phyloP scores from a whole-genome alignment of 2,888 invertebrate genomes.

The Cerastoderma edule region DNA sequence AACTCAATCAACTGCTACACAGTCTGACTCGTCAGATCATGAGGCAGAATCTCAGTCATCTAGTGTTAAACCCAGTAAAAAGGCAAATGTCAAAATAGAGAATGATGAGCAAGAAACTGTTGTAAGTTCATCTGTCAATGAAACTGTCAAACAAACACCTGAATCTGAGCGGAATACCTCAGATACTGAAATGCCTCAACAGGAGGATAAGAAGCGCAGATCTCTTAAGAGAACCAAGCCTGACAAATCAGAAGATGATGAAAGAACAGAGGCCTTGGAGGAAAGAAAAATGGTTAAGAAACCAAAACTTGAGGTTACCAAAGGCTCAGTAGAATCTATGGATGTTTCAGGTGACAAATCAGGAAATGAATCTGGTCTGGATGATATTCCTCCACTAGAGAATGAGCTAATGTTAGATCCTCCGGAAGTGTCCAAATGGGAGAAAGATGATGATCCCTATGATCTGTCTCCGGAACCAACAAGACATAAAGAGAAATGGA shows the following conservation, averaged over 20 bases:
- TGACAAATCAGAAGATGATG: constrained; percentile 31
- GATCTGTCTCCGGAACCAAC: constrained; percentile 53
- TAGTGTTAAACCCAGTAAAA: background rate
- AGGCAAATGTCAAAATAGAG: constrained; percentile 32
- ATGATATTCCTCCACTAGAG: constrained; percentile 54
- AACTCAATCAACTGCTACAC: constrained; percentile 76
- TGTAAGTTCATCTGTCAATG: constrained; percentile 28
- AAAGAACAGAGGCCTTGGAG: constrained; percentile 18
- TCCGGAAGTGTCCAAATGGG: constrained; percentile 95
- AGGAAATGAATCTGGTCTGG: constrained; percentile 34
- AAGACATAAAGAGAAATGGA: constrained; percentile 50
- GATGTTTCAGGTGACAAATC: constrained; percentile 36
- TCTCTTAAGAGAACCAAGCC: constrained; percentile 51
- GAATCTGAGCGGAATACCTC: constrained; percentile 63
- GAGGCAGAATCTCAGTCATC: constrained; percentile 73
- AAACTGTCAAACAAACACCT: constrained; percentile 10
- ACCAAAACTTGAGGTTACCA: constrained; percentile 36
- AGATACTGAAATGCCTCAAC: constrained; percentile 35
- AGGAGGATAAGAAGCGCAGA: constrained; percentile 41
- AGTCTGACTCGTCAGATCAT: constrained; percentile 84
- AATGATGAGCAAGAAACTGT: constrained; percentile 55
- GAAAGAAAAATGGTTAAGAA: constrained; percentile 36
- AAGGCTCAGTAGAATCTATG: constrained; percentile 32
- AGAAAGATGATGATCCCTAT: constrained; percentile 86
- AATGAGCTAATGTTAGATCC: constrained; percentile 75